Evolutionary conservation across 2,113 vertebrate species (phyloP), one percentile per base, ranked within the genome.

Genomic region (Lepus timidus): DNA sequence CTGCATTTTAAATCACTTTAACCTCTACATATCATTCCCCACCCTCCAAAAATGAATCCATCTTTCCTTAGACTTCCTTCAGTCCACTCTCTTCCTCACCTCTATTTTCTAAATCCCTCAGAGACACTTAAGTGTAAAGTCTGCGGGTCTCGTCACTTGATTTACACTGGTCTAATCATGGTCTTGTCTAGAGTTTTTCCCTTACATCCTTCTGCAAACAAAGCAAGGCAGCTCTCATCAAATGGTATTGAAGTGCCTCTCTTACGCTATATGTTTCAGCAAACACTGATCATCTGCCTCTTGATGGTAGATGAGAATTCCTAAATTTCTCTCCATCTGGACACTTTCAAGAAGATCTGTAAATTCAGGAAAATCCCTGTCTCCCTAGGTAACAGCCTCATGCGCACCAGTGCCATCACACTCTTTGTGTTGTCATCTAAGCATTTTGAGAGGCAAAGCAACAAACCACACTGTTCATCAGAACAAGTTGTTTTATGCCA

Each of bases 191-290:
- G 96, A 90, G n/a, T 96, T 96, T 94, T 96, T 90, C 96, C 95
- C 88, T 96, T 97, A 95, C 93, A 90, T 96, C 94, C 91, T 90
- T 88, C 89, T 92, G 90, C 91, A 85, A 97, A 95, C 81, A 96
- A 85, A 97, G 97, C 95, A 98, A 97, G 96, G 93, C 84, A 83
- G 64, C 17, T 19, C 97, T 97, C 93, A 96, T 98, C 88, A 95
- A 39, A 96, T 96, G 96, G 97, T 33, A 92, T 96, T 96, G 91
- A 97, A 97, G 75, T 25, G 44, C 13, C 86, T 81, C 87, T 95
- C 93, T 96, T 97, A 62, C 36, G 90, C 70, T 85, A 52, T 90
- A 55, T 91, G 71, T 97, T 95, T 96, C 96, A 96, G 81, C 95
- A 97, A 97, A 95, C 71, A 86, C 93, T 44, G 29, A 44, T 89